These are phyloP conservation scores for Exephanes ischioxanthus DNA, from an alignment of 2,888 invertebrate species.

Conservation along the genomic window DNA sequence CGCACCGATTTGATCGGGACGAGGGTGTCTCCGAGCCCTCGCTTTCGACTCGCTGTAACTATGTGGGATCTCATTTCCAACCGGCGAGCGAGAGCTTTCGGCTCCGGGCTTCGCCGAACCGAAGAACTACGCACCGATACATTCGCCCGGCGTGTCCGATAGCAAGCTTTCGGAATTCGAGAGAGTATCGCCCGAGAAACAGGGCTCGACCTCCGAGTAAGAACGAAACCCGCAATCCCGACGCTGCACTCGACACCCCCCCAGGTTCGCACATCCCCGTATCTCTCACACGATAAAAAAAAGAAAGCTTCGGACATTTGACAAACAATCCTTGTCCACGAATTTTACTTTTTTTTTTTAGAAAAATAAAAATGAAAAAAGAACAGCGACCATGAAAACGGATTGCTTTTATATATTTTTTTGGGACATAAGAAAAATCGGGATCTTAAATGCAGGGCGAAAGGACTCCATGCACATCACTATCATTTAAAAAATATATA, in stretches of 20 bases:
- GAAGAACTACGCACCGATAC: constrained; percentile 54
- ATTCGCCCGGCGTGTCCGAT: constrained; percentile 38
- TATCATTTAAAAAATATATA: too few species aligned
- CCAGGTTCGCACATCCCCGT: not conserved
- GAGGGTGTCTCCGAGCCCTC: constrained; percentile 40
- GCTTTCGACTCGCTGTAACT: constrained; percentile 29
- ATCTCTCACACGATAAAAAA: too few species aligned
- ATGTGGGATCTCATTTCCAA: constrained; percentile 21
- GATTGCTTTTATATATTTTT: too few species aligned
- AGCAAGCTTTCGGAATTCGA: constrained; percentile 37
- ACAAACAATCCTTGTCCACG: too few species aligned
- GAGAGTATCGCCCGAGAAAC: constrained; percentile 40
- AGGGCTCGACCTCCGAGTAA: constrained; percentile 38
- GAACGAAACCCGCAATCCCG: constrained; percentile 26
- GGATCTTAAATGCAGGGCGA: too few species aligned
- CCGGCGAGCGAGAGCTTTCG: constrained; percentile 17
- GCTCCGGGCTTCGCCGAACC: constrained; percentile 31
- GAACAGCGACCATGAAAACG: too few species aligned
- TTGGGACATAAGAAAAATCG: too few species aligned
- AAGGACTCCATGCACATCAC: too few species aligned
- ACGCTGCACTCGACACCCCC: not conserved
- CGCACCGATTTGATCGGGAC: constrained; percentile 46
- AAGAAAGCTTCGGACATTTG: too few species aligned
- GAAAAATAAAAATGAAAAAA: too few species aligned
- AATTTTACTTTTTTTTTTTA: too few species aligned